Evolutionary conservation across 1,140 invertebrate species (phyloP), one percentile per base, ranked within the genome.

Genomic region (Dendrolimus kikuchii): DNA sequence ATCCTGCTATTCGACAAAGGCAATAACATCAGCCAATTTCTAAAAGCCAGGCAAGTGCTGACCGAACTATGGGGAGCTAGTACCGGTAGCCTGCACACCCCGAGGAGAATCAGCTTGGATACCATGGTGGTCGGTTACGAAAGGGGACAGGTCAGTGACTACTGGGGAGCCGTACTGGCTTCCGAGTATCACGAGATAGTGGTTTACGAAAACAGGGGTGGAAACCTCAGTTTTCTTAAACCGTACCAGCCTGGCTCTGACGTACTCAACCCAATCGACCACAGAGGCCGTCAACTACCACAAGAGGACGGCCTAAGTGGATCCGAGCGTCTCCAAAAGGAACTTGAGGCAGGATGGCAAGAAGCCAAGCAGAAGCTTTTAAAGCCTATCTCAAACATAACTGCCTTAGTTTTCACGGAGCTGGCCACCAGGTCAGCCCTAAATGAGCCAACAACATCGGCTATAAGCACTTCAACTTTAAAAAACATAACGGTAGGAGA

Each of bases 181-280:
- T 57, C 57, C 23, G 49, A 64, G 49, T 38, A 48, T 39, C 59
- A 65, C 43, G 56, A 65, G 41, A 36, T 61, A 0, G 47, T 65
- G 5, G 46, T 60, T 5, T 65, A 65, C 10, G 53, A 65, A 37
- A 41, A 59, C 48, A 49, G 56, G 41, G 56, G 51, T 0, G 53
- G 55, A 54, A 55, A 59, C 38, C 59, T 65, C n/a, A 51, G 51
- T 39, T 56, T 51, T 41, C 53, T 60, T 7, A 51, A 36, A 7
- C 40, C 7, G 23, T n/a, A 38, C 4, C 7, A 39, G 23, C 40
- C 36, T 23, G 9, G 9, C 38, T 40, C 43, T 7, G 43, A 43
- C 7, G 23, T 51, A 44, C 45, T 39, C 37, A 49, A 38, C 46
- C 55, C 42, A n/a, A 40, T 38, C 23, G 49, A 43, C 7, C 7